phyloP scores from a whole-genome alignment of 37 sponge, comb jelly and placozoan species.

The Crambe crambe region DNA sequence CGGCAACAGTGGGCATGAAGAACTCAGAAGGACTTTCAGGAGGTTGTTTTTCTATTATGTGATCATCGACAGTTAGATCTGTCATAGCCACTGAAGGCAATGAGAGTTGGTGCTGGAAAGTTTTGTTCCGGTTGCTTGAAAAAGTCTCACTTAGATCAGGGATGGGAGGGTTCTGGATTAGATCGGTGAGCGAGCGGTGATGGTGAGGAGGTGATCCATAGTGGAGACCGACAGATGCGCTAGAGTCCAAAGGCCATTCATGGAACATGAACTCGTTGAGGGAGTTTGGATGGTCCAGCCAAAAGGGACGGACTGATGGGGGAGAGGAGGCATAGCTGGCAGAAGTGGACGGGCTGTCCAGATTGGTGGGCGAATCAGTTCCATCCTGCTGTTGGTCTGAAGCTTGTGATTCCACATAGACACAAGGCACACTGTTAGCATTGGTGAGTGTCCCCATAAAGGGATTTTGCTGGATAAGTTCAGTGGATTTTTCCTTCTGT shows the following conservation, averaged over 20 bases:
- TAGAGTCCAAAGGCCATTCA: constrained; percentile 61
- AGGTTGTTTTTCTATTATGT: not conserved
- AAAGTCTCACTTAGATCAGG: constrained; percentile 8
- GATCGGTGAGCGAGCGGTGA: constrained; percentile 74
- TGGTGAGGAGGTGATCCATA: constrained; percentile 59
- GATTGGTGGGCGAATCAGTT: constrained; percentile 29
- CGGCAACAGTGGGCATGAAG: constrained; percentile 15
- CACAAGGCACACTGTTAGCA: constrained; percentile 85
- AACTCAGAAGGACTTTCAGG: constrained; percentile 14
- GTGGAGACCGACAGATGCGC: not conserved
- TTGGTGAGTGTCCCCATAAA: constrained; percentile 83
- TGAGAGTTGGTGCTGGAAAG: constrained; percentile 63
- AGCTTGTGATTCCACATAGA: constrained; percentile 61
- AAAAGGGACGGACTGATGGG: constrained; percentile 57
- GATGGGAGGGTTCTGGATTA: constrained; percentile 27
- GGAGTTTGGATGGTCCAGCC: constrained; percentile 47
- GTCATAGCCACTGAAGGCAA: constrained; percentile 70
- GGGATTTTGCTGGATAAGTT: constrained; percentile 65
- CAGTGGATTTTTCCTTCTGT: constrained; percentile 63
- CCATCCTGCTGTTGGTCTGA: constrained; percentile 12
- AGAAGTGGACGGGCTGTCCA: constrained; percentile 78
- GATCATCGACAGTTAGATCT: constrained; percentile 57
- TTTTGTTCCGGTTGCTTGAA: constrained; percentile 2
- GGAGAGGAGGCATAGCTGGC: constrained; percentile 81
- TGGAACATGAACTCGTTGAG: constrained; percentile 51